These are phyloP conservation scores for Oncorhynchus keta DNA, from an alignment of 2,113 vertebrate genomes.

Conservation along the genomic window DNA sequence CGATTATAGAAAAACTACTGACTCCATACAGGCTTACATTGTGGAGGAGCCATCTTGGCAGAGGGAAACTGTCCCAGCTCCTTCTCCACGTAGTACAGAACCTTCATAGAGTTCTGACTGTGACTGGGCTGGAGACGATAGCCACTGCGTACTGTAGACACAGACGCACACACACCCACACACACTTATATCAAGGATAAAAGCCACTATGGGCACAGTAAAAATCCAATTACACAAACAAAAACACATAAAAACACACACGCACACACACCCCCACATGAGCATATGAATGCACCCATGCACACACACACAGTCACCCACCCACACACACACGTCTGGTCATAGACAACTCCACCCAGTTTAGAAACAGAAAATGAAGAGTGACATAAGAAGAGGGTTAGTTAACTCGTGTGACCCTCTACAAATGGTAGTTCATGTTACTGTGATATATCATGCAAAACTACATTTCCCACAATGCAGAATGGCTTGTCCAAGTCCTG, in stretches of 20 bases:
- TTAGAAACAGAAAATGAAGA: conserved; percentile 25
- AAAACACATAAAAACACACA: conserved; percentile 4
- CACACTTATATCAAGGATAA: neutral
- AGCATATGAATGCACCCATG: conserved; percentile 1
- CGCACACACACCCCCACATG: conserved; percentile 28
- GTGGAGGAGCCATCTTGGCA: conserved; percentile 79
- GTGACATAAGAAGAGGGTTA: conserved; percentile 30
- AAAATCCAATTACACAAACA: neutral
- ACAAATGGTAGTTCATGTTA: neutral
- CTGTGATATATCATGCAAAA: neutral
- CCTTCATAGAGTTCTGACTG: conserved; percentile 89
- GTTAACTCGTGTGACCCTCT: conserved; percentile 7
- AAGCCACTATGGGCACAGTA: neutral
- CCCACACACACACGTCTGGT: conserved; percentile 23
- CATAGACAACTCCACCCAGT: neutral
- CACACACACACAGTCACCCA: conserved; percentile 18
- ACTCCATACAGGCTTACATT: conserved; percentile 81
- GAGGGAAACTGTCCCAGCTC: conserved; percentile 88
- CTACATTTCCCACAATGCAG: neutral
- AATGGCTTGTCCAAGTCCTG: neutral
- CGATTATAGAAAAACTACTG: neutral
- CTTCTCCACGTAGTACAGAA: conserved; percentile 91
- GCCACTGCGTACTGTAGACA: conserved; percentile 82
- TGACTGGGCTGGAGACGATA: conserved; percentile 89
- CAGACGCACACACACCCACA: conserved; percentile 4